phyloP scores from a whole-genome alignment of 2,797 vertebrate genomes.

The Lacerta viridis region DNA sequence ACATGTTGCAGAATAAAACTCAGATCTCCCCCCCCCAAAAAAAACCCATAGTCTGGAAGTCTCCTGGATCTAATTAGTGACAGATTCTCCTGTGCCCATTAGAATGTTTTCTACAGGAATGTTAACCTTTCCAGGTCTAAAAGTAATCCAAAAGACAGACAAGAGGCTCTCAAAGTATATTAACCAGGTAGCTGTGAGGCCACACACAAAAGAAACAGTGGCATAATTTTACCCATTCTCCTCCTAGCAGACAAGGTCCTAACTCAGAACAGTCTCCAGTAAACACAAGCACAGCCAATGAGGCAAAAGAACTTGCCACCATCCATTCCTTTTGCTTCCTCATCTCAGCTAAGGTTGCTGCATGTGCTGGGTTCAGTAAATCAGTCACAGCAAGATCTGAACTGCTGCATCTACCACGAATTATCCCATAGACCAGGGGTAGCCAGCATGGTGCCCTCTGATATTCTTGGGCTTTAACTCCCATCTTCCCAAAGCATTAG shows the following conservation, averaged over 20 bases:
- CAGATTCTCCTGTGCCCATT: not conserved
- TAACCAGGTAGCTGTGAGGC: not conserved
- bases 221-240: not conserved
- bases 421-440: too few species aligned
- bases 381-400: not conserved
- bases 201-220: not conserved
- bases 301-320: not conserved
- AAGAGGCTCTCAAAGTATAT: not conserved
- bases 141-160: not conserved
- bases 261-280: not conserved
- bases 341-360: not conserved
- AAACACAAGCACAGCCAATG: not conserved
- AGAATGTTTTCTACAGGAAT: not conserved
- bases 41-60: not conserved
- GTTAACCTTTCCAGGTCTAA: not conserved
- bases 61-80: not conserved
- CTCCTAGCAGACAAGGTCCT: not conserved
- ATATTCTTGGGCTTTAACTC: too few species aligned
- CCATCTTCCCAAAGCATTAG: too few species aligned
- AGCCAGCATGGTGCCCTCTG: too few species aligned
- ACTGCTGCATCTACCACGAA: not conserved
- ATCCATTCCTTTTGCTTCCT: not conserved
- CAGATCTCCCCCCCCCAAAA: too few species aligned
- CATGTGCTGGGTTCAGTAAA: constrained; percentile 38
- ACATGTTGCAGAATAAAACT: too few species aligned